phyloP scores from a whole-genome alignment of 2,888 invertebrate genomes.

The Pteria penguin region DNA sequence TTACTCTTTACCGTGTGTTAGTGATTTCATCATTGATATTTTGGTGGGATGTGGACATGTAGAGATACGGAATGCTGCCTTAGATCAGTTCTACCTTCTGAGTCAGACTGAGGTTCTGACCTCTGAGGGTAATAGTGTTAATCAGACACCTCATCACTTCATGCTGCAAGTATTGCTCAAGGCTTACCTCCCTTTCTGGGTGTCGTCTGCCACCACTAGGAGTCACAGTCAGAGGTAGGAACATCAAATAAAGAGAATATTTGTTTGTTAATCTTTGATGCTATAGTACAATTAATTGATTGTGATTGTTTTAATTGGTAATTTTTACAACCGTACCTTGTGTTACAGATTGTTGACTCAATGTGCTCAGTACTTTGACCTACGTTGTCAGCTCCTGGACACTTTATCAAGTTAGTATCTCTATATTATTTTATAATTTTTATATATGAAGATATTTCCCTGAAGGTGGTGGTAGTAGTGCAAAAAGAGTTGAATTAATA shows the following conservation, averaged over 20 bases:
- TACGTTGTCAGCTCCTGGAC: slow-evolving; percentile 79
- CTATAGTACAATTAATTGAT: too few relatives aligned
- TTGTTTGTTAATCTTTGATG: too few relatives aligned
- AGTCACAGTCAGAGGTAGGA: slow-evolving; percentile 80
- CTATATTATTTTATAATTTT: not conserved
- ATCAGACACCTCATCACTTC: slow-evolving; percentile 77
- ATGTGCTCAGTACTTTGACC: slow-evolving; percentile 81
- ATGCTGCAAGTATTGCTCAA: slow-evolving; percentile 79
- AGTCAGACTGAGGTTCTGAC: slow-evolving; percentile 70
- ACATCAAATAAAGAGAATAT: too few relatives aligned
- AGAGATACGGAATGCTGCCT: slow-evolving; percentile 79
- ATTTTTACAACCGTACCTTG: too few relatives aligned
- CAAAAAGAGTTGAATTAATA: too few relatives aligned
- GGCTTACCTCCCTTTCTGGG: slow-evolving; percentile 81
- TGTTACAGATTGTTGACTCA: slow-evolving; percentile 79
- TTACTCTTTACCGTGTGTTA: slow-evolving; percentile 79
- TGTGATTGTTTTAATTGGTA: too few relatives aligned
- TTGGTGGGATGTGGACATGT: slow-evolving; percentile 80
- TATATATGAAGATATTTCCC: not conserved
- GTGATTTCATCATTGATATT: slow-evolving; percentile 81
- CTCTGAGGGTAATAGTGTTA: slow-evolving; percentile 54
- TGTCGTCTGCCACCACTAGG: slow-evolving; percentile 79
- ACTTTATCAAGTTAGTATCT: slow-evolving; percentile 75
- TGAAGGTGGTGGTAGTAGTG: too few relatives aligned
- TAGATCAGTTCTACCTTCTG: slow-evolving; percentile 79